Evolutionary conservation across 37 sponge, comb jelly and placozoan species (phyloP), one percentile per base, ranked within the genome.

Genomic region (Dysidea cf. avara): DNA sequence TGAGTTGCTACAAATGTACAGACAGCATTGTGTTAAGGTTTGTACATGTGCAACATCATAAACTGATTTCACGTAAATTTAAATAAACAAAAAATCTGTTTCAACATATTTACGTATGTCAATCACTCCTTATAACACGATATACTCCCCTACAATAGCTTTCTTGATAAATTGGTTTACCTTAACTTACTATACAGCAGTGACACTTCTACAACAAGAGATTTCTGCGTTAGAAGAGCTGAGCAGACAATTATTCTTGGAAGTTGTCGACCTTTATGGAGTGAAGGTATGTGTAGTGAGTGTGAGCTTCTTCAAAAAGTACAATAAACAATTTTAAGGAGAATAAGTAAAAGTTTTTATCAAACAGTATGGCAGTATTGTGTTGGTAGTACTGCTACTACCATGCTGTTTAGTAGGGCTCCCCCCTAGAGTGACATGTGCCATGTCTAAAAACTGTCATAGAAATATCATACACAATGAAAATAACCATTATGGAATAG

Each of bases 151-250:
- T n/a, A n/a, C 32, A 18, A 17, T n/a, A 60, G 62, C 16, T 60
- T 29, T 60, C 14, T 20, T 3, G 34, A 12, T 20, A n/a, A n/a
- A n/a, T n/a, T n/a, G n/a, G n/a, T 7, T 68, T 48, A 29, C 33
- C 55, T 65, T 53, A 29, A 51, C 61, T 33, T 39, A 22, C 48
- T 61, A 12, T 49, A 2, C 66, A 89, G 89, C 83, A 57, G 75
- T 89, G 48, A 51, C 67, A 18, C 62, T 72, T 16, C 69, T 93
- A 2, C 75, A 84, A 38, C 69, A 88, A 35, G 99, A 97, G 66
- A 81, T 97, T 20, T 34, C 39, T 29, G 90, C 92, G 0, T 69
- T 91, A 24, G 99, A 97, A 38, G 99, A 97, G 63, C 76, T 97
- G 28, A 82, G 75, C 38, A 60, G 85, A 68, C 99, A 97, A 53